Base-by-base conservation (phyloP, 2,888 invertebrate genomes). In the Iphiclides podalirius region DNA sequence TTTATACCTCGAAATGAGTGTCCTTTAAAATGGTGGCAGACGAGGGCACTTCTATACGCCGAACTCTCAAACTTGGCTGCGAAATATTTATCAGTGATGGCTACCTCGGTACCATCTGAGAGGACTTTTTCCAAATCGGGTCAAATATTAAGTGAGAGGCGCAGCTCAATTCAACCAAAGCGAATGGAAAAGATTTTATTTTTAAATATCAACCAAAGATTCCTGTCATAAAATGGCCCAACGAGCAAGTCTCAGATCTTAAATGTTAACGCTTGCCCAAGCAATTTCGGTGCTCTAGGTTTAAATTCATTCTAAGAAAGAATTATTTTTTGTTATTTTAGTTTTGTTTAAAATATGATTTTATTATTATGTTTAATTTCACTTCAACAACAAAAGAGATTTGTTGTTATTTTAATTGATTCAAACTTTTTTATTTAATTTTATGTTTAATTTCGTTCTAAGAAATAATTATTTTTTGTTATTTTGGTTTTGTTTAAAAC, bases 111-210 rank as follows among this genome's bases (percentile, higher is more conserved):
- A 54, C 52, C 59, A 55, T 58, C 61, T 53, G 55, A 63, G 55
- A 26, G 8, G 9, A 26, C 26, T 2, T 26, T 26, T 26, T 26
- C 56, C 1, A 61, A 63, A 54, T 60, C 58, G 46, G 60, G 61
- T 35, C 55, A 60, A 59, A 62, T 59, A 55, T 56, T 60, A 57
- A 62, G 60, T 37, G 55, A 64, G 45, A 63, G 49, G 52, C 57
- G 59, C 41, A 59, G 57, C 55, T 57, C 54, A 36, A 58, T 51
- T 47, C 15, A 47, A 35, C 45, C 53, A 47, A 60, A 60, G 52
- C 37, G 61, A 50, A 60, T 61, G 53, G 60, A 56, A 58, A 64
- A 61, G 53, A 41, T 60, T 57, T 59, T 60, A 60, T 59, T 60
- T 61, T 57, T 61, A 57, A 60, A 63, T 57, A 55, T 58, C 46